phyloP scores from a whole-genome alignment of 2,888 invertebrate genomes.

The Taphrorychus bicolor region DNA sequence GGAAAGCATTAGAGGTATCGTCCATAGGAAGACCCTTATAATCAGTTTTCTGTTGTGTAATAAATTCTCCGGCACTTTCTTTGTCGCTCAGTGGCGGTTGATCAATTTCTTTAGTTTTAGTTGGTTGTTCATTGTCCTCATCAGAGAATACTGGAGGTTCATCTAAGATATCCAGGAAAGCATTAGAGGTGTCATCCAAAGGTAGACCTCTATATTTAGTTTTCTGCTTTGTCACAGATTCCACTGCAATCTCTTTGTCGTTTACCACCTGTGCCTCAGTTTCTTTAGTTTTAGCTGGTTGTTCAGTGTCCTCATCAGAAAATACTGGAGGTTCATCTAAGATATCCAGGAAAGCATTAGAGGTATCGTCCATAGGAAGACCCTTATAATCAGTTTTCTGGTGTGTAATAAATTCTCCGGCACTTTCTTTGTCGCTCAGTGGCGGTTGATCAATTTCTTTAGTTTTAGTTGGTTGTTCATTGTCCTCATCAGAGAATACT shows the following conservation, averaged over 20 bases:
- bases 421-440: not conserved
- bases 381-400: constrained; percentile 45
- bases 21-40: constrained; percentile 17
- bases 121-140: constrained; percentile 27
- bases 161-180: constrained; percentile 48
- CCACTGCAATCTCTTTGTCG: not conserved
- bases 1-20: constrained; percentile 42
- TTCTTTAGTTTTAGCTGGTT: constrained; percentile 34
- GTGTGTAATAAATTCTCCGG: not conserved
- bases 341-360: constrained; percentile 46
- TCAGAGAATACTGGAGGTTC: constrained; percentile 48
- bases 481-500: constrained; percentile 45
- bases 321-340: constrained; percentile 51
- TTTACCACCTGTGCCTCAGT: constrained; percentile 3
- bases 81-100: not conserved
- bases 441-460: not conserved
- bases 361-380: constrained; percentile 46
- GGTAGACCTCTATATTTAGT: constrained; percentile 46
- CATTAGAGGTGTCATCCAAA: constrained; percentile 40
- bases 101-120: constrained; percentile 33
- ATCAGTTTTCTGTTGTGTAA: constrained; percentile 1
- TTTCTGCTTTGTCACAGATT: constrained; percentile 41
- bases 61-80: not conserved
- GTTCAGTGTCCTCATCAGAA: constrained; percentile 42
- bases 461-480: constrained; percentile 27